A percentile compares a stretch with the other conserved stretches of the same genome.
phyloP scores from a whole-genome alignment of 2,797 vertebrate genomes.

The Taenioides sp. region DNA sequence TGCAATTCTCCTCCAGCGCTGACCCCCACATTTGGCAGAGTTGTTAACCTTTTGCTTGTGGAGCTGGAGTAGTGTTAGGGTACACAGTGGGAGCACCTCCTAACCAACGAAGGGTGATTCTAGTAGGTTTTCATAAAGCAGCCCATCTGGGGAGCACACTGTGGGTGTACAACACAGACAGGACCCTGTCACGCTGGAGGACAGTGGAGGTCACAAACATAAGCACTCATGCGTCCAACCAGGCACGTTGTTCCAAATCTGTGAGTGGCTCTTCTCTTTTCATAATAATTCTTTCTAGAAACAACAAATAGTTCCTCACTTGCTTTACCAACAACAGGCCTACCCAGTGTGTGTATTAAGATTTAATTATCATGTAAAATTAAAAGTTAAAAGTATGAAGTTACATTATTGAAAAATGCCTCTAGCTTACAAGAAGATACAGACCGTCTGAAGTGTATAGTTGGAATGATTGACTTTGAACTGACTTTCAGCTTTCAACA shows the following conservation, averaged over 20 bases:
- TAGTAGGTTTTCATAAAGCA: conserved; percentile 53
- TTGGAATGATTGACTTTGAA: neutral
- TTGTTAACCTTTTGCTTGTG: conserved; percentile 67
- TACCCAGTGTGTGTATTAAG: no score
- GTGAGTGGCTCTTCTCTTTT: neutral
- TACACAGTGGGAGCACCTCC: conserved; percentile 43
- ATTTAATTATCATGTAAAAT: neutral
- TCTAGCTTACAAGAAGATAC: neutral
- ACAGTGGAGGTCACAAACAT: conserved; percentile 66
- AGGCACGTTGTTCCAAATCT: conserved; percentile 34
- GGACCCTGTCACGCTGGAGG: conserved; percentile 70
- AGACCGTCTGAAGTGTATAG: no score
- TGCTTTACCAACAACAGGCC: no score
- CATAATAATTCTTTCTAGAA: neutral
- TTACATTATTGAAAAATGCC: neutral
- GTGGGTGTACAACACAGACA: conserved; percentile 59
- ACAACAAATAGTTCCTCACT: neutral
- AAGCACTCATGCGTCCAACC: conserved; percentile 39
- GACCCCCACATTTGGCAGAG: conserved; percentile 67
- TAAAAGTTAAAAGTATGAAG: neutral
- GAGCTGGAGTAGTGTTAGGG: conserved; percentile 52
- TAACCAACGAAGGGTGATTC: conserved; percentile 27
- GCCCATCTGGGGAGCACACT: conserved; percentile 63
- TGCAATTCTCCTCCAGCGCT: conserved; percentile 59
- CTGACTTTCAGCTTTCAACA: neutral